Evolutionary conservation across 92 coral and sea anemone genomes (phyloP), one percentile per base, ranked within the genome.

Genomic region (Parazoanthus darwini): DNA sequence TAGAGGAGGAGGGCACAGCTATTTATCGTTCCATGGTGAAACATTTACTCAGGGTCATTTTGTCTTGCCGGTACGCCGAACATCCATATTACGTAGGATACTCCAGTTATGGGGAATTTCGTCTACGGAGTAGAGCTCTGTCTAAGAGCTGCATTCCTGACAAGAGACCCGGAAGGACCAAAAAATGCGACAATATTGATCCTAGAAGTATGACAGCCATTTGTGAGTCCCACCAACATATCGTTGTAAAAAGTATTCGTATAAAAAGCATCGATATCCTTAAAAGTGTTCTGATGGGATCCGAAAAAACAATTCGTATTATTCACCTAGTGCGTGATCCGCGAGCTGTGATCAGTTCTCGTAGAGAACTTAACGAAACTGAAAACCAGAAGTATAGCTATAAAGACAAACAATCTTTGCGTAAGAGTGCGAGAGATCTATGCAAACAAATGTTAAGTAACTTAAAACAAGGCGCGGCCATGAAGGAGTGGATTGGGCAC

Each of bases 291-390:
- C 36, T 79, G 37, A 58, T 29, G 33, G 33, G 54, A 20, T 91
- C 89, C 35, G 65, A 16, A 42, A 90, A 86, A 71, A 84, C 84
- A 86, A 75, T 65, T 22, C 90, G 86, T 42, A 50, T 91, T 71
- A 89, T 94, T 39, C 96, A 92, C 68, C 88, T 92, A 51, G 94
- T 94, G 46, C 94, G 96, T 8, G 96, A 94, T 50, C 96, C 96
- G 0, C 85, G 96, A 29, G 96, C 96, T 39, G 92, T 94, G n/a
- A 92, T 94, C 44, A 92, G 87, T 39, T 94, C 96, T 18, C 92
- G 96, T 33, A 86, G 86, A 38, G 54, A 48, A 29, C 73, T 85
- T 14, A 79, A 81, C 25, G 73, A 29, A 68, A 26, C 82, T 20
- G 70, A 56, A 25, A n/a, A 88, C 38, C 43, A 67, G 22, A 58